Evolutionary conservation across 2,888 invertebrate species (phyloP).

Genomic region (Drosophila acutilabella): DNA sequence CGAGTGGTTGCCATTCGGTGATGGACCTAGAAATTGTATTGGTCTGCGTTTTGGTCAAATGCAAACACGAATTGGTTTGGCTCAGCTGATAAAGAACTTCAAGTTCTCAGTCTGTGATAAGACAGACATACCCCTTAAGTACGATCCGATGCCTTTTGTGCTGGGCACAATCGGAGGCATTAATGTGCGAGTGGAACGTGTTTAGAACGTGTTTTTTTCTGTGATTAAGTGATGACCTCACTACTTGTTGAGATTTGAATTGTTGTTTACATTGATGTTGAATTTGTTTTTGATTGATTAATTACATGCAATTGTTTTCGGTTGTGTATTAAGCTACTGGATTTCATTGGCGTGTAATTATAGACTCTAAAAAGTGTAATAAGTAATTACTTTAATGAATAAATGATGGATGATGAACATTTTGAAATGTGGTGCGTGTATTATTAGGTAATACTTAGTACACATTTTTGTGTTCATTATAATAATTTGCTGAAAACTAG

Average conservation of each 20-base stretch:
- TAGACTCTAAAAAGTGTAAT: background rate
- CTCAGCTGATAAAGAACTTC: slow-evolving; percentile 71
- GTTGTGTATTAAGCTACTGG: background rate
- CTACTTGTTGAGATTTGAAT: background rate
- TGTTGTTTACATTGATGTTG: slow-evolving; percentile 18
- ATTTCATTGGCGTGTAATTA: slow-evolving; percentile 5
- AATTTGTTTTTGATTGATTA: background rate
- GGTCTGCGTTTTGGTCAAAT: slow-evolving; percentile 83
- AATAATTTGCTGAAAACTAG: too few relatives aligned
- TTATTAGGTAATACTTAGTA: background rate
- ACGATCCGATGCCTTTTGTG: slow-evolving; percentile 50
- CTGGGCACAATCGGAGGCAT: slow-evolving; percentile 57
- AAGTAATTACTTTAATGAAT: background rate
- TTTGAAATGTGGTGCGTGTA: background rate
- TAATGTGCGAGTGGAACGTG: slow-evolving; percentile 10
- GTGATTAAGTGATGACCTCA: slow-evolving; percentile 5
- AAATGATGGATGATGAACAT: background rate
- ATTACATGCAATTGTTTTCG: slow-evolving; percentile 8
- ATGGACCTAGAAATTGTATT: slow-evolving; percentile 83
- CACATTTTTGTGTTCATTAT: too few relatives aligned
- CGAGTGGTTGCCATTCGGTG: slow-evolving; percentile 83
- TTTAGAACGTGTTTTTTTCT: background rate
- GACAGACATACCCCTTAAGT: slow-evolving; percentile 69
- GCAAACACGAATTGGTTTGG: slow-evolving; percentile 77
- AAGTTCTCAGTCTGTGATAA: slow-evolving; percentile 64